Percentiles rank a stretch among this genome's conserved stretches.
Conservation (phyloP, 2,797 vertebrate genomes). For the Bradypodion ventrale region DNA sequence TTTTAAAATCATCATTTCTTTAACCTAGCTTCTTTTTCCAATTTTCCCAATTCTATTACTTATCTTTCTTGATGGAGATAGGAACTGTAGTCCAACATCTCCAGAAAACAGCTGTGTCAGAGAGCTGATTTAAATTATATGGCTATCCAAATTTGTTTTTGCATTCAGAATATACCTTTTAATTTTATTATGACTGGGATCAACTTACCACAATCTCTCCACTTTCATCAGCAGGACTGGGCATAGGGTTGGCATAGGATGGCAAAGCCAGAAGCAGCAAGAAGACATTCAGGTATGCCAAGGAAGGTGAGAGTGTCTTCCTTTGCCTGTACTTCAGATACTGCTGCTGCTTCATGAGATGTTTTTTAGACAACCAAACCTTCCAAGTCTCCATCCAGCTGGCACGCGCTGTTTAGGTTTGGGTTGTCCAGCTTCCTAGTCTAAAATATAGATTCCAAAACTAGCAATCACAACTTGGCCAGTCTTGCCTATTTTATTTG, state of each 20-base stretch:
- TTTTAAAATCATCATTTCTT: no score
- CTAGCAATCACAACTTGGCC: not conserved
- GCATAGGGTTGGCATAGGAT: not conserved
- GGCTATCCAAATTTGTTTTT: no score
- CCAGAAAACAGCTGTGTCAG: no score
- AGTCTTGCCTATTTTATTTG: not conserved
- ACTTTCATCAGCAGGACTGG: conserved; percentile 8
- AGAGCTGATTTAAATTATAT: no score
- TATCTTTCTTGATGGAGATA: no score
- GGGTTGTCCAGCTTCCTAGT: not conserved
- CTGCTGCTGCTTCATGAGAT: not conserved
- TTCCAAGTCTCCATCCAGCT: conserved; percentile 18
- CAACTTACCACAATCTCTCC: conserved; percentile 33
- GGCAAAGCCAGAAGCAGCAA: conserved; percentile 1
- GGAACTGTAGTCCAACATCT: no score
- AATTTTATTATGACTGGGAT: not conserved
- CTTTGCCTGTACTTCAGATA: not conserved
- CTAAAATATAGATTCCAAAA: not conserved
- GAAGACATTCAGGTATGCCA: not conserved
- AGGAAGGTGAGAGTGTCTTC: not conserved
- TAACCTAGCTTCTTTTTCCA: no score
- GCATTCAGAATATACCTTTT: not conserved
- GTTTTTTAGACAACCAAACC: not conserved
- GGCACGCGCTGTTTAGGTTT: not conserved
- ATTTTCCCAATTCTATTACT: no score